Evolutionary conservation across 37 sponge, comb jelly and placozoan species (phyloP), one percentile per base, ranked within the genome.

Genomic region (Oscarella lobularis): DNA sequence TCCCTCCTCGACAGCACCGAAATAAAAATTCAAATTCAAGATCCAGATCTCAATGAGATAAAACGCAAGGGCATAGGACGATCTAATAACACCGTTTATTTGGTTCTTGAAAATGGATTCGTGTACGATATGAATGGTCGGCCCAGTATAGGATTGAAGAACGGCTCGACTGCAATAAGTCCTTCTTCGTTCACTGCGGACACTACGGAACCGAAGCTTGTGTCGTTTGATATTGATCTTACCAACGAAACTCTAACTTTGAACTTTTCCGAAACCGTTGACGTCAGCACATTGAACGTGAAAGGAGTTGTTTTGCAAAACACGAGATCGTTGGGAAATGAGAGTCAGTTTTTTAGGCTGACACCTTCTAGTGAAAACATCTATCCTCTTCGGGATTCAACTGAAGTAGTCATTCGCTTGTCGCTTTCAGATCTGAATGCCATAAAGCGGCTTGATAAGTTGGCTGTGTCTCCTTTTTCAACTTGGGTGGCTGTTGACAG

Each of bases 91-190:
- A 79, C 73, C 31, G 67, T 79, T 2, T 84, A 77, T 72, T 66
- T 94, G 3, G 66, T 79, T 1, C 69, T 80, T 36, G 40, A 76
- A 36, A 73, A 80, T 70, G 31, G 2, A 5, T 84, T 88, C 2
- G 76, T 94, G 27, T 74, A 66, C 39, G 90, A 94, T 66, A 94
- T 87, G 88, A 78, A 73, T 39, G 86, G 85, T n/a, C 37, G 78
- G 14, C 74, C 66, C 68, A 89, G 76, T 1, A 54, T 82, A 27
- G 75, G 86, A 34, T 41, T 89, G 39, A 6, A 2, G 1, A 89
- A 84, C 78, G 85, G 85, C 14, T 20, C 86, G 0, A 80, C 73
- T 66, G 79, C 85, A 33, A 20, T 41, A 1, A 75, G 54, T 37
- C 85, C 85, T 0, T 39, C 37, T 1, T 34, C 36, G 30, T 87